A percentile compares a stretch with the other conserved stretches of the same genome.
Conservation (phyloP, 2,113 vertebrate genomes). For the Psephotus haematonotus region DNA sequence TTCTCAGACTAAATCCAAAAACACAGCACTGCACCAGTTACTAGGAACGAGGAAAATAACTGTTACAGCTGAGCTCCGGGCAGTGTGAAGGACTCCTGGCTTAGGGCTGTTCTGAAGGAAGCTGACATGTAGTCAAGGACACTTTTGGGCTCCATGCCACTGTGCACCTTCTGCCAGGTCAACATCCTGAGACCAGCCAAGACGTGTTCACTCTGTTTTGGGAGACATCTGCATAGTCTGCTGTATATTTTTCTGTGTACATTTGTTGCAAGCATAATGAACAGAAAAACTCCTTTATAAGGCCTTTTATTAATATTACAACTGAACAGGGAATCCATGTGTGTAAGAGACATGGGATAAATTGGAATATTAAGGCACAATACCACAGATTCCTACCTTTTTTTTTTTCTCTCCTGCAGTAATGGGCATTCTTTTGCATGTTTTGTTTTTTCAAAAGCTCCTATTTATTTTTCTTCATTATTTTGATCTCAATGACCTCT, state of each 20-base stretch:
- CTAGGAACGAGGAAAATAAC: background rate
- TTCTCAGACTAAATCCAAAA: background rate
- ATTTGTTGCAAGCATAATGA: background rate
- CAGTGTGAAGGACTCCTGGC: background rate
- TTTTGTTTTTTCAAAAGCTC: background rate
- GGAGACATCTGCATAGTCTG: background rate
- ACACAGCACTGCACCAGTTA: background rate
- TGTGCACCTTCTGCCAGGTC: background rate
- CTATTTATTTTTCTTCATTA: background rate
- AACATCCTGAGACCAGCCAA: background rate
- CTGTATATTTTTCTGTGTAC: background rate
- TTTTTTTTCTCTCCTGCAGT: background rate
- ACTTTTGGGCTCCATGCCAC: background rate
- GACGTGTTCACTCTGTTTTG: background rate
- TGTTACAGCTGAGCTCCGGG: background rate
- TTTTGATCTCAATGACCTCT: background rate
- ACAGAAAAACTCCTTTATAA: background rate
- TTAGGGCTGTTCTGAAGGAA: background rate
- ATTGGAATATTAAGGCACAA: background rate
- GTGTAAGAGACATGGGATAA: background rate
- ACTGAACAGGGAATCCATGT: background rate
- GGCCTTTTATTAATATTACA: background rate
- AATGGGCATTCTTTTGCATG: background rate
- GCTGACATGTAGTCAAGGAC: background rate
- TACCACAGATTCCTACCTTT: background rate